These are phyloP conservation scores for Martes martes DNA, from an alignment of 2,113 vertebrate genomes.

Conservation along the genomic window DNA sequence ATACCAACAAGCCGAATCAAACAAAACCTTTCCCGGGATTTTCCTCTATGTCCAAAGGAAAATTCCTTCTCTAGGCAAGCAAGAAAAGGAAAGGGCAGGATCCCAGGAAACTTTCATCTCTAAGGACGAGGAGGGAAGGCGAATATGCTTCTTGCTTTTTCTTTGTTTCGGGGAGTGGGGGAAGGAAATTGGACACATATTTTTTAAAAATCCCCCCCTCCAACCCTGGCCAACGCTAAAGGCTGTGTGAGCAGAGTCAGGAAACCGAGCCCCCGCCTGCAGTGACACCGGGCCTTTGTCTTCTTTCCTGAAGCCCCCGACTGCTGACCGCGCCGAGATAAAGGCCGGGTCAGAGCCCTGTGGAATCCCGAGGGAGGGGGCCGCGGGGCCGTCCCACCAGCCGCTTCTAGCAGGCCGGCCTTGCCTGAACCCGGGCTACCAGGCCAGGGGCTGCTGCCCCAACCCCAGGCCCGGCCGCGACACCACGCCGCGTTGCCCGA, in stretches of 20 bases:
- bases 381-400: not conserved
- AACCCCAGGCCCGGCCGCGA: not conserved
- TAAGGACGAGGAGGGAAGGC: not conserved
- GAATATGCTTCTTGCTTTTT: not conserved
- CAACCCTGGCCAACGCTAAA: not conserved
- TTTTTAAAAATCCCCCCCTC: conserved; percentile 30
- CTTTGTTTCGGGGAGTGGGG: conserved; percentile 17
- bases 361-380: conserved; percentile 49
- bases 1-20: not conserved
- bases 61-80: not conserved
- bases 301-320: conserved; percentile 76
- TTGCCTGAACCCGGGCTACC: not conserved
- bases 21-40: not conserved
- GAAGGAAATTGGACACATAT: conserved; percentile 54
- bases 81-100: not conserved
- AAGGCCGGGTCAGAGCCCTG: conserved; percentile 67
- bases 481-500: accelerated
- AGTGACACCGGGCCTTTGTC: conserved; percentile 71
- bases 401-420: not conserved
- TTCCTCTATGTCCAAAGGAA: not conserved
- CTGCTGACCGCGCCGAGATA: conserved; percentile 58
- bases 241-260: conserved; percentile 43
- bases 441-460: not conserved
- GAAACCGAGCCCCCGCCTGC: conserved; percentile 63
- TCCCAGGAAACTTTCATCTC: not conserved